phyloP scores from a whole-genome alignment of 2,797 vertebrate genomes.

The Pelobates cultripes region DNA sequence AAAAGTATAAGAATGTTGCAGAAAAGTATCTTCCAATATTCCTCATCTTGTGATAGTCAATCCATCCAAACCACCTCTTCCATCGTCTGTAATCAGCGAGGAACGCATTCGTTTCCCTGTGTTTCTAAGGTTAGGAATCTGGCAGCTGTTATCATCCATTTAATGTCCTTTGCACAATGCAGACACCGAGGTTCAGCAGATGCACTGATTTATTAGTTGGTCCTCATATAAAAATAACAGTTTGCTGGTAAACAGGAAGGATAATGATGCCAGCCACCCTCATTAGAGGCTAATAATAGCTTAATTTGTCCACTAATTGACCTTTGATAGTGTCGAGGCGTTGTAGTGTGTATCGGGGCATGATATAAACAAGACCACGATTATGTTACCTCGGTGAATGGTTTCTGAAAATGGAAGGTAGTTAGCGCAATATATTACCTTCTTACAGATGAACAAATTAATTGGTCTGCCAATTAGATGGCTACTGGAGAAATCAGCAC shows the following conservation, averaged over 20 bases:
- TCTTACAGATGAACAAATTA: slow-evolving; percentile 82
- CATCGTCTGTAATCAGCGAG: slow-evolving; percentile 65
- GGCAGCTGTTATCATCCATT: slow-evolving; percentile 67
- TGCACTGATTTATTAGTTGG: slow-evolving; percentile 80
- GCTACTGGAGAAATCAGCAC: slow-evolving; percentile 71
- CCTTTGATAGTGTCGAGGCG: slow-evolving; percentile 70
- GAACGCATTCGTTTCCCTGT: slow-evolving; percentile 67
- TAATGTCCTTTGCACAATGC: slow-evolving; percentile 72
- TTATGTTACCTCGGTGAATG: slow-evolving; percentile 73
- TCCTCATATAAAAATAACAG: slow-evolving; percentile 75
- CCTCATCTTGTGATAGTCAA: slow-evolving; percentile 60
- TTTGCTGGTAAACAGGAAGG: slow-evolving; percentile 80
- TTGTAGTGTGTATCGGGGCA: slow-evolving; percentile 72
- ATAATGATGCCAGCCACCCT: slow-evolving; percentile 81
- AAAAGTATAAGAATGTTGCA: too few species aligned
- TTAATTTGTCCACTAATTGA: slow-evolving; percentile 85
- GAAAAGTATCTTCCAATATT: too few species aligned
- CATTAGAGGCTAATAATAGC: slow-evolving; percentile 81
- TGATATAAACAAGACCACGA: slow-evolving; percentile 73
- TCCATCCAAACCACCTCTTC: slow-evolving; percentile 66
- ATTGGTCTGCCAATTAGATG: slow-evolving; percentile 77
- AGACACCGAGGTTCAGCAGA: slow-evolving; percentile 69
- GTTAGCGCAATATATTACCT: slow-evolving; percentile 74
- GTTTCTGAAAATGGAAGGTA: slow-evolving; percentile 75
- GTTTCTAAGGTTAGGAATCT: slow-evolving; percentile 52